Evolutionary conservation across 2,797 vertebrate genomes (phyloP).

Genomic region (Decapterus maruadsi): DNA sequence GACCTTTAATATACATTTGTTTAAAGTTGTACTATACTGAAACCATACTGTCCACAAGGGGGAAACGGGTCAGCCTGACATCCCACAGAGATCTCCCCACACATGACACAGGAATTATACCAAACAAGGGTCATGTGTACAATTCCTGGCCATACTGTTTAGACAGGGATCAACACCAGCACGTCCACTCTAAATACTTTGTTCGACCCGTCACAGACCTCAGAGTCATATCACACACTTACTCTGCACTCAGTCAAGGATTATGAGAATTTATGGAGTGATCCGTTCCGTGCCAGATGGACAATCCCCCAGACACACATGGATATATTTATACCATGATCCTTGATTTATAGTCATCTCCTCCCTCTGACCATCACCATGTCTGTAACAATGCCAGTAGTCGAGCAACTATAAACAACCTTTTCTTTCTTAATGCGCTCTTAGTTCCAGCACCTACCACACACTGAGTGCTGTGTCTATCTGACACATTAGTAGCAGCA

Average conservation of each 20-base stretch:
- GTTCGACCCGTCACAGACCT: slow-evolving; percentile 18
- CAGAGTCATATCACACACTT: slow-evolving; percentile 51
- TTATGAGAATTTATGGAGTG: slow-evolving; percentile 65
- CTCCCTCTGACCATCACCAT: slow-evolving; percentile 5
- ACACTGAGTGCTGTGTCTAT: slow-evolving; percentile 20
- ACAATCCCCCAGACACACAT: slow-evolving; percentile 46
- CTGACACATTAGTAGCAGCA: background rate
- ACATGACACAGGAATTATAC: slow-evolving; percentile 34
- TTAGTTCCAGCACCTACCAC: slow-evolving; percentile 3
- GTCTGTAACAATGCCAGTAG: slow-evolving; percentile 10
- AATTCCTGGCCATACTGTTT: slow-evolving; percentile 20
- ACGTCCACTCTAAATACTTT: background rate
- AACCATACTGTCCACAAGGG: background rate
- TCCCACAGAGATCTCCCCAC: slow-evolving; percentile 8
- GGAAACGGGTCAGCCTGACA: slow-evolving; percentile 5
- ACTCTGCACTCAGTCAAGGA: slow-evolving; percentile 61
- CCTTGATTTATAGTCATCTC: slow-evolving; percentile 35
- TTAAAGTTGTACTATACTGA: background rate
- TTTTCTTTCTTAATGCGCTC: slow-evolving; percentile 7
- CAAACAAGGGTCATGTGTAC: slow-evolving; percentile 9
- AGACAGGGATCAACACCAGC: slow-evolving; percentile 42
- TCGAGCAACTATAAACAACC: slow-evolving; percentile 18
- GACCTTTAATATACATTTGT: too few species aligned
- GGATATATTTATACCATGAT: slow-evolving; percentile 36
- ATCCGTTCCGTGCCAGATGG: slow-evolving; percentile 58